Evolutionary conservation across 30 jellyfish, hydroid and myxozoan species (phyloP).

Genomic region (Hydractinia echinata): DNA sequence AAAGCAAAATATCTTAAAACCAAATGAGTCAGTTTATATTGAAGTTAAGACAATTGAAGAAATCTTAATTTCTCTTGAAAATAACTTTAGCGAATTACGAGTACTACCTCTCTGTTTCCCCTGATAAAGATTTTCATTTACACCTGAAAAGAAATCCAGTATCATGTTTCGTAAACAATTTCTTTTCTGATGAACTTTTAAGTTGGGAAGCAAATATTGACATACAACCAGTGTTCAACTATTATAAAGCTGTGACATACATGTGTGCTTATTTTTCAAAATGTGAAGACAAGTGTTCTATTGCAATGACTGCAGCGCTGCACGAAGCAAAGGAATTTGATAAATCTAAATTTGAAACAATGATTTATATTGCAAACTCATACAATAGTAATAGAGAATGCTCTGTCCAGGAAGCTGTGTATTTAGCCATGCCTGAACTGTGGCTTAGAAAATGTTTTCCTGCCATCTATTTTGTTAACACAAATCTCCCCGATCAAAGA

Average conservation of each 20-base stretch:
- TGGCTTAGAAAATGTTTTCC: slow-evolving; percentile 22
- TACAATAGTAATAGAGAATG: neutral
- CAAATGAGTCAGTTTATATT: neutral
- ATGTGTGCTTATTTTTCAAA: no score
- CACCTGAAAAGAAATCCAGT: neutral
- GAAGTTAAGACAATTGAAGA: neutral
- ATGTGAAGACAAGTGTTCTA: neutral
- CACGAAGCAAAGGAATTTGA: neutral
- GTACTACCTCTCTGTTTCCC: neutral
- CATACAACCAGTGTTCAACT: no score
- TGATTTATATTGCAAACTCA: neutral
- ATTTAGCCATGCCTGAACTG: neutral
- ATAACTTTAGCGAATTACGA: slow-evolving; percentile 2
- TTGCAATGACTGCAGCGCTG: neutral
- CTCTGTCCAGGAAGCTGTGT: slow-evolving; percentile 15
- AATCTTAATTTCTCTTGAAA: no score
- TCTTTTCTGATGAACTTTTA: neutral
- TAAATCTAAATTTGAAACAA: neutral
- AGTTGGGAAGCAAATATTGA: neutral
- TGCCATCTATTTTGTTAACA: slow-evolving; percentile 9
- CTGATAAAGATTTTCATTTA: slow-evolving; percentile 15
- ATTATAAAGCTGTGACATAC: no score
- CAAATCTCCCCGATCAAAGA: slow-evolving; percentile 16
- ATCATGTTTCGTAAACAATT: neutral
- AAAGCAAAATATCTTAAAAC: neutral